Conservation (phyloP, 1,140 invertebrate genomes). For the Aphelenchoides besseyi region DNA sequence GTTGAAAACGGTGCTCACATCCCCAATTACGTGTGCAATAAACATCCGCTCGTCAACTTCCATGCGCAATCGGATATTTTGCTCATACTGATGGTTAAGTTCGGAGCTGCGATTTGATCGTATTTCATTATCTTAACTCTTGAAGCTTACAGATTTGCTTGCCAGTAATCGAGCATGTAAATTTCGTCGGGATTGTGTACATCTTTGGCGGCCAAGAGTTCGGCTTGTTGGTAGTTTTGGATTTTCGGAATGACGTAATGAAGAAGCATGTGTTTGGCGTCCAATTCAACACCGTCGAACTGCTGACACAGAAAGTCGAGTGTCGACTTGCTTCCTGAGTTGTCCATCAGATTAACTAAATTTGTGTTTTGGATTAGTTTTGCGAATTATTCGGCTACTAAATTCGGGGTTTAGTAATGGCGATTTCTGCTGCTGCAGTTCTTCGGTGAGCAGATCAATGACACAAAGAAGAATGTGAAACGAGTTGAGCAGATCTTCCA, state of each 20-base stretch:
- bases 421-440: slow-evolving; percentile 20
- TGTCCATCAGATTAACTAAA: slow-evolving; percentile 13
- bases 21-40: slow-evolving; percentile 66
- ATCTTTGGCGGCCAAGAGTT: slow-evolving; percentile 28
- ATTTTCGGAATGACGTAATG: slow-evolving; percentile 80
- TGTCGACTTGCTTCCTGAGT: background rate
- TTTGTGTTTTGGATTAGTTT: background rate
- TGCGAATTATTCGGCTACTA: slow-evolving; percentile 26
- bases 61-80: slow-evolving; percentile 81
- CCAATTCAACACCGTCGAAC: slow-evolving; percentile 75
- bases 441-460: slow-evolving; percentile 38
- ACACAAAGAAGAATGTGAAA: slow-evolving; percentile 49
- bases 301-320: slow-evolving; percentile 74
- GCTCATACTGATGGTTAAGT: slow-evolving; percentile 78
- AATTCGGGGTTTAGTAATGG: slow-evolving; percentile 45
- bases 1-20: slow-evolving; percentile 72
- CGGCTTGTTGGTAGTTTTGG: slow-evolving; percentile 73
- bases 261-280: slow-evolving; percentile 83
- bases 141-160: background rate
- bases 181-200: background rate
- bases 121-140: background rate
- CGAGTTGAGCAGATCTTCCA: slow-evolving; percentile 50
- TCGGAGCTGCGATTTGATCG: slow-evolving; percentile 65
- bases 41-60: slow-evolving; percentile 96
- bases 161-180: background rate